A percentile compares a stretch with the other conserved stretches of the same genome.
Conservation (phyloP, 2,888 invertebrate species). For the Ormia ochracea region DNA sequence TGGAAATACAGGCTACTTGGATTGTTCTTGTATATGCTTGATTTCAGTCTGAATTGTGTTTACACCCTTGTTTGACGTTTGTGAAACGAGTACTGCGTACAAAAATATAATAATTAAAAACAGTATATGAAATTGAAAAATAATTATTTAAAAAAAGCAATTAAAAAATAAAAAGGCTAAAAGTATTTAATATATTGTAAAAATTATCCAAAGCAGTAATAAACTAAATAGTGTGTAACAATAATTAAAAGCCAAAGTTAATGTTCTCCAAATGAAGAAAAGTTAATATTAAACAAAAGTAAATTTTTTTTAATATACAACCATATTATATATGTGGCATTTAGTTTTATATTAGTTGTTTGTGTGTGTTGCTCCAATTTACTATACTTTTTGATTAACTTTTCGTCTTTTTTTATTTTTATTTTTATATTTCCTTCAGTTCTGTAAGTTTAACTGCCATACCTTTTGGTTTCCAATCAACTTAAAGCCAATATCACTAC, state of each 20-base stretch:
- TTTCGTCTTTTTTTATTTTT: neutral
- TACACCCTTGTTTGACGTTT: constrained; percentile 73
- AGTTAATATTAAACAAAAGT: neutral
- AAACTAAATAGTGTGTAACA: neutral
- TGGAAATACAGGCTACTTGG: constrained; percentile 56
- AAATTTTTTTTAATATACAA: no score
- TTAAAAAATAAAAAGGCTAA: neutral
- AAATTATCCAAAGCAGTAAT: neutral
- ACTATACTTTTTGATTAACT: neutral
- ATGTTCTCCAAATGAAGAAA: neutral
- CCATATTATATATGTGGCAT: no score
- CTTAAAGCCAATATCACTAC: constrained; percentile 33
- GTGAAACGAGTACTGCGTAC: constrained; percentile 66
- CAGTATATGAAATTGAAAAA: neutral
- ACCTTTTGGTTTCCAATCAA: constrained; percentile 41
- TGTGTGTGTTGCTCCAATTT: neutral
- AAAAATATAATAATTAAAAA: constrained; percentile 22
- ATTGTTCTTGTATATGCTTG: constrained; percentile 56
- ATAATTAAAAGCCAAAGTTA: neutral
- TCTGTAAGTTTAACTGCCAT: constrained; percentile 22
- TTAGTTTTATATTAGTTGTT: neutral
- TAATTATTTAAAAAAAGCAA: constrained; percentile 39
- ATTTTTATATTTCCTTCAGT: neutral
- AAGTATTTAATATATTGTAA: neutral
- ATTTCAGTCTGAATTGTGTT: constrained; percentile 74